phyloP scores from a whole-genome alignment of 2,888 invertebrate genomes.

The Crematogaster levior region DNA sequence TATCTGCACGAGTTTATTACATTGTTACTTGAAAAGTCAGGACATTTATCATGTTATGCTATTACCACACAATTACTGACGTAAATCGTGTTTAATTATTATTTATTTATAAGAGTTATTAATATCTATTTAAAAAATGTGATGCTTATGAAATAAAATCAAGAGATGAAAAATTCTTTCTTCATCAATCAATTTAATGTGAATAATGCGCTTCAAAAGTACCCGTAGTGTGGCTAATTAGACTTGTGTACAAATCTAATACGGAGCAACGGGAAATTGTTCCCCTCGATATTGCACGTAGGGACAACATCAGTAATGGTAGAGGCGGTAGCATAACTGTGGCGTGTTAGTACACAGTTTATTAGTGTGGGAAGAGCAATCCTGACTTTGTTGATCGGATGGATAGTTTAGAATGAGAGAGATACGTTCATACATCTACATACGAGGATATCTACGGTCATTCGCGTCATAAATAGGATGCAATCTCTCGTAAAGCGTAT shows the following conservation, averaged over 20 bases:
- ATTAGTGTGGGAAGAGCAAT: constrained; percentile 52
- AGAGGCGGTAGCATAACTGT: constrained; percentile 4
- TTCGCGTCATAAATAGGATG: constrained; percentile 66
- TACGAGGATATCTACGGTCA: constrained; percentile 63
- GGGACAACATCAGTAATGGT: constrained; percentile 25
- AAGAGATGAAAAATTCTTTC: not conserved
- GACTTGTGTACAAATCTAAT: not conserved
- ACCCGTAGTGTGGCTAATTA: constrained; percentile 1
- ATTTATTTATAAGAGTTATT: not conserved
- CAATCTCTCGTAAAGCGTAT: constrained; percentile 61
- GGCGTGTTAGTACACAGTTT: constrained; percentile 38
- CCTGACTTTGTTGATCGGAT: constrained; percentile 59
- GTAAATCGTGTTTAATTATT: not conserved
- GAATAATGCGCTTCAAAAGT: not conserved
- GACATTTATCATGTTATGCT: not conserved
- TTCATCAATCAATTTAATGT: not conserved
- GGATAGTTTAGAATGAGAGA: constrained; percentile 55
- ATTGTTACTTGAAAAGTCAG: not conserved
- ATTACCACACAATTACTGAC: not conserved
- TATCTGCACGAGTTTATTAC: not conserved
- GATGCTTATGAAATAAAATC: not conserved
- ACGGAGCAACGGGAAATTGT: constrained; percentile 6
- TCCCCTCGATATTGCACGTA: constrained; percentile 13
- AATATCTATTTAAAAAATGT: too few species aligned
- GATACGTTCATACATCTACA: constrained; percentile 52